Evolutionary conservation across 2,888 invertebrate genomes (phyloP).

Genomic region (Apamea epomidion): DNA sequence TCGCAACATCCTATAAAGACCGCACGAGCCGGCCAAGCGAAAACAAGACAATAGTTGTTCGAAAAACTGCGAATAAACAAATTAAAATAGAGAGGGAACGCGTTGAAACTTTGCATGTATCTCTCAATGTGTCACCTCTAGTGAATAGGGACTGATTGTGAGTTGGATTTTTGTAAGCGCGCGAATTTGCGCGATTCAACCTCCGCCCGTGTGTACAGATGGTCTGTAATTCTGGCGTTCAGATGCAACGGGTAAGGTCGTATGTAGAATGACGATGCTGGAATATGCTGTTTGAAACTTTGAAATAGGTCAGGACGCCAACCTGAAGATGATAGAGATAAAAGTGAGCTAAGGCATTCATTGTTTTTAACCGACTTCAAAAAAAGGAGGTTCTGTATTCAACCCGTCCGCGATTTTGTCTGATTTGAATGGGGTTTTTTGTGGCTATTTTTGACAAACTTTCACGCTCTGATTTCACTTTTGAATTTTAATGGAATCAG

Average conservation of each 20-base stretch:
- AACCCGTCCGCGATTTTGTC: too few relatives aligned
- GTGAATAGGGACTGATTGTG: slow-evolving; percentile 80
- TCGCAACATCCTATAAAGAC: slow-evolving; percentile 28
- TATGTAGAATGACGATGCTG: slow-evolving; percentile 32
- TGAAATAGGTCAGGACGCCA: background rate
- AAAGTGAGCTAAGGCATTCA: background rate
- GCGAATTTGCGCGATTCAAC: slow-evolving; percentile 76
- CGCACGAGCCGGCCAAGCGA: slow-evolving; percentile 31
- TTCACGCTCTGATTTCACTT: background rate
- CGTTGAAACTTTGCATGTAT: slow-evolving; percentile 61
- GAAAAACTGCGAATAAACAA: slow-evolving; percentile 64
- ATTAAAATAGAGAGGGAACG: slow-evolving; percentile 58
- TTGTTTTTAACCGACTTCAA: background rate
- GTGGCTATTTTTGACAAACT: background rate
- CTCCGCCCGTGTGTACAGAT: slow-evolving; percentile 66
- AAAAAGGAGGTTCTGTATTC: too few relatives aligned
- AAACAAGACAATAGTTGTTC: slow-evolving; percentile 59
- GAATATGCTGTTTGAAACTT: background rate
- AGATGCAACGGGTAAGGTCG: slow-evolving; percentile 63
- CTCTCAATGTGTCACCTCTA: slow-evolving; percentile 59
- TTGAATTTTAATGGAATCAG: background rate
- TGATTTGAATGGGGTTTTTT: too few relatives aligned
- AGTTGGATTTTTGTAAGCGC: slow-evolving; percentile 77
- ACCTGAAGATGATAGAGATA: background rate
- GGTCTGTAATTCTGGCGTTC: slow-evolving; percentile 71